phyloP scores from a whole-genome alignment of 2,797 vertebrate species.

The Stomatorhinus walkeri region DNA sequence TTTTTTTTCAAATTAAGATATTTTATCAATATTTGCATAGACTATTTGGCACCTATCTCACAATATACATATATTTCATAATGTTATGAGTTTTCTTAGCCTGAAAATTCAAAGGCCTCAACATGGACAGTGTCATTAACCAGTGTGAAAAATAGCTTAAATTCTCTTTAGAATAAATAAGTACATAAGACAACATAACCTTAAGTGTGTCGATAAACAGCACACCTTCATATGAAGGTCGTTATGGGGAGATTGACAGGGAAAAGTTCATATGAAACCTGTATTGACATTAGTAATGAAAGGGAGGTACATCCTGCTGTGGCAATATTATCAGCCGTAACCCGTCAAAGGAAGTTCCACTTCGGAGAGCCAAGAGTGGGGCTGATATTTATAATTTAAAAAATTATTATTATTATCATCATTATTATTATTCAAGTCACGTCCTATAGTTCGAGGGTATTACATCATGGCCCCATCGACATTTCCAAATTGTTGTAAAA shows the following conservation, averaged over 20 bases:
- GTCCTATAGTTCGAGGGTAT: background rate
- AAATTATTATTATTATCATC: background rate
- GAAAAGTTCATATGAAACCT: background rate
- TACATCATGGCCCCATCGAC: background rate
- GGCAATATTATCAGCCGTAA: background rate
- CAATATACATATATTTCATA: background rate
- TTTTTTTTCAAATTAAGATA: background rate
- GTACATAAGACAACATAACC: background rate
- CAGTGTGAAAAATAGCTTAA: background rate
- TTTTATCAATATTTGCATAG: background rate
- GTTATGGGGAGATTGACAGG: background rate
- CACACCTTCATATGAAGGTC: background rate
- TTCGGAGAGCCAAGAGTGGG: background rate
- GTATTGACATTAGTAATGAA: background rate
- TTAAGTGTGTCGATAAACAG: background rate
- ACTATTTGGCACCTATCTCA: background rate
- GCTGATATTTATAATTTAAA: background rate
- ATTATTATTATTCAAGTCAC: background rate
- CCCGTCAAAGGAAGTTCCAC: background rate
- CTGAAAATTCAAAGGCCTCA: background rate
- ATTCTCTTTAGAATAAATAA: background rate
- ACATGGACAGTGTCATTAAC: background rate
- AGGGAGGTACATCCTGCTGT: background rate
- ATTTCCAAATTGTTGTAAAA: background rate
- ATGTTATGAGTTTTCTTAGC: background rate